Conservation (phyloP, 1,140 invertebrate genomes). For the Teleopsis dalmanni region DNA sequence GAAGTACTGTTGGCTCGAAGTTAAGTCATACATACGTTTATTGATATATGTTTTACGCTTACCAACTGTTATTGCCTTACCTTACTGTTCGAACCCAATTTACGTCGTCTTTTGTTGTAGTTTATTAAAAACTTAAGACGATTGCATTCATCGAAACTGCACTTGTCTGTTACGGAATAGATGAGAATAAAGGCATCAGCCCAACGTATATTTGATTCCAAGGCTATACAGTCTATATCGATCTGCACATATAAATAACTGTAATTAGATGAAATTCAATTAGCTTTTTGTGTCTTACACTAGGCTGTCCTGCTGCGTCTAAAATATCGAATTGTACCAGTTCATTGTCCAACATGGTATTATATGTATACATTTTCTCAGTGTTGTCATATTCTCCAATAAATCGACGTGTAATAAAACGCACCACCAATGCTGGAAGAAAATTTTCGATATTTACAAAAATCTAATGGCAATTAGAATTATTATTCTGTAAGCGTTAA, state of each 20-base stretch:
- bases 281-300: conserved; percentile 48
- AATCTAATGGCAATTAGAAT: neutral
- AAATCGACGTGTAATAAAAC: conserved; percentile 72
- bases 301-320: conserved; percentile 66
- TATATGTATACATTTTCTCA: conserved; percentile 70
- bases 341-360: conserved; percentile 69
- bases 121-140: conserved; percentile 71
- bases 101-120: conserved; percentile 62
- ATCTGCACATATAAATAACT: neutral
- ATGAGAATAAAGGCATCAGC: conserved; percentile 79
- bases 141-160: conserved; percentile 77
- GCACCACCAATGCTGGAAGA: conserved; percentile 63
- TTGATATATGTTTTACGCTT: no score
- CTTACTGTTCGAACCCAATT: conserved; percentile 49
- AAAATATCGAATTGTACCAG: conserved; percentile 68
- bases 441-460: neutral
- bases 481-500: neutral
- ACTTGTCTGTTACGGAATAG: conserved; percentile 75
- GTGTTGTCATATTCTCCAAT: conserved; percentile 77
- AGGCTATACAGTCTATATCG: conserved; percentile 56
- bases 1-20: no score
- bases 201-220: conserved; percentile 73
- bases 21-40: no score
- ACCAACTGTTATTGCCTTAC: no score
- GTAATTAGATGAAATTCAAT: neutral